Conservation (phyloP, 2,888 invertebrate species). For the Himalopsyche anomala region DNA sequence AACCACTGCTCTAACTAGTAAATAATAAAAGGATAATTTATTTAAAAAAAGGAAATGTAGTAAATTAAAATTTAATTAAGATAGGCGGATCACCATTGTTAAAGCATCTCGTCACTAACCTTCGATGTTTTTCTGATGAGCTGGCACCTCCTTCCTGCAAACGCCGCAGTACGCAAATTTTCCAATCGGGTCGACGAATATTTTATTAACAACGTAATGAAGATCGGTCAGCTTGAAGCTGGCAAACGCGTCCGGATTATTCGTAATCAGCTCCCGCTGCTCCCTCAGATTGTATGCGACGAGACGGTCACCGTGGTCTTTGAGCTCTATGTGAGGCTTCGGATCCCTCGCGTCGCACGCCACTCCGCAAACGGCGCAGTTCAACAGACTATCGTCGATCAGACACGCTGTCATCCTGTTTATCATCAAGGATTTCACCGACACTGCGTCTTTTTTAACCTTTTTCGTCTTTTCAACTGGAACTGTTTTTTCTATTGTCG, state of each 20-base stretch:
- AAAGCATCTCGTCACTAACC: background rate
- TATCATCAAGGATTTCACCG: slow-evolving; percentile 16
- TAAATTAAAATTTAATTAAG: too few relatives aligned
- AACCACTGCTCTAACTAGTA: too few relatives aligned
- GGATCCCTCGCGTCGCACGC: slow-evolving; percentile 46
- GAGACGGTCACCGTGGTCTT: slow-evolving; percentile 55
- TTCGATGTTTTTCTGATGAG: slow-evolving; percentile 60
- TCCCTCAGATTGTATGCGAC: slow-evolving; percentile 53
- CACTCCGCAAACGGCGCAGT: slow-evolving; percentile 58
- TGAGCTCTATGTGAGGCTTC: slow-evolving; percentile 49
- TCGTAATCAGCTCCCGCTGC: slow-evolving; percentile 57
- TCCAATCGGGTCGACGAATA: slow-evolving; percentile 62
- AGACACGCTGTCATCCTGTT: slow-evolving; percentile 52
- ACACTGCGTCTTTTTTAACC: slow-evolving; percentile 46
- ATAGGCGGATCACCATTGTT: too few relatives aligned
- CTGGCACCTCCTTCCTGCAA: slow-evolving; percentile 62
- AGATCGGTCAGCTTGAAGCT: slow-evolving; percentile 55
- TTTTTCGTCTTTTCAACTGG: slow-evolving; percentile 29
- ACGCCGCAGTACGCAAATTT: slow-evolving; percentile 64
- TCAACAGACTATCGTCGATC: slow-evolving; percentile 58
- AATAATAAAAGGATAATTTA: too few relatives aligned
- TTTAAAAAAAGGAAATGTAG: too few relatives aligned
- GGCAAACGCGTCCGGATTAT: slow-evolving; percentile 62
- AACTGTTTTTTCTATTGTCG: background rate
- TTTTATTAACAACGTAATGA: slow-evolving; percentile 61